Conservation (phyloP, 2,113 vertebrate genomes). For the Hippocampus barbouri region DNA sequence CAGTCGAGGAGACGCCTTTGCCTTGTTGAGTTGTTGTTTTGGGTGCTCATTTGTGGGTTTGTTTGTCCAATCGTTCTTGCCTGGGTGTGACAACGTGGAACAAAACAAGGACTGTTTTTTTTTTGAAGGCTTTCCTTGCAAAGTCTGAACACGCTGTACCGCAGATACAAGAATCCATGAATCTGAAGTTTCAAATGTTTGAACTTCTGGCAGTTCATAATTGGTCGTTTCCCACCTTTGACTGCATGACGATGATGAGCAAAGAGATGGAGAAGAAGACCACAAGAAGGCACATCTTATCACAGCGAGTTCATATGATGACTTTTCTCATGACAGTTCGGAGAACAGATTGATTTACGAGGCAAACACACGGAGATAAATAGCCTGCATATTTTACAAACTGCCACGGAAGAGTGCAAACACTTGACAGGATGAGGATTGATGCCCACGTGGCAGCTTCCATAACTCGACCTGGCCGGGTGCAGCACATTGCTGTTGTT, state of each 20-base stretch:
- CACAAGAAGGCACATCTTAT: background rate
- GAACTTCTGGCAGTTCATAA: no score
- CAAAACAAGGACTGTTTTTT: no score
- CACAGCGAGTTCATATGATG: conserved; percentile 29
- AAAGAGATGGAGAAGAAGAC: no score
- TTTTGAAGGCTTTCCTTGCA: no score
- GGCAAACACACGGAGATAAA: conserved; percentile 12
- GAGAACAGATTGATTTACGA: conserved; percentile 41
- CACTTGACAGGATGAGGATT: conserved; percentile 26
- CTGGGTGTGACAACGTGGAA: no score
- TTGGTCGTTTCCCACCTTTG: no score
- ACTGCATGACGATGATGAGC: no score
- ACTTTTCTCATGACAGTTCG: conserved; percentile 39
- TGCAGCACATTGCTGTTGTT: conserved; percentile 14
- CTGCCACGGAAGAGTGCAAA: conserved; percentile 19
- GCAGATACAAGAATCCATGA: no score
- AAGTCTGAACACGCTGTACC: no score
- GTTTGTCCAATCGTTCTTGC: background rate
- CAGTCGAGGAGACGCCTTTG: conserved; percentile 18
- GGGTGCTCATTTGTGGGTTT: background rate
- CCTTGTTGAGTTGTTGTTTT: background rate
- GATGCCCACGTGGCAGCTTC: conserved; percentile 21
- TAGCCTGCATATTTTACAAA: conserved; percentile 35
- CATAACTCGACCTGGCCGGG: conserved; percentile 7
- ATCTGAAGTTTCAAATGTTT: no score